Evolutionary conservation across 2,113 vertebrate species (phyloP).

Genomic region (Eupsittula cactorum): DNA sequence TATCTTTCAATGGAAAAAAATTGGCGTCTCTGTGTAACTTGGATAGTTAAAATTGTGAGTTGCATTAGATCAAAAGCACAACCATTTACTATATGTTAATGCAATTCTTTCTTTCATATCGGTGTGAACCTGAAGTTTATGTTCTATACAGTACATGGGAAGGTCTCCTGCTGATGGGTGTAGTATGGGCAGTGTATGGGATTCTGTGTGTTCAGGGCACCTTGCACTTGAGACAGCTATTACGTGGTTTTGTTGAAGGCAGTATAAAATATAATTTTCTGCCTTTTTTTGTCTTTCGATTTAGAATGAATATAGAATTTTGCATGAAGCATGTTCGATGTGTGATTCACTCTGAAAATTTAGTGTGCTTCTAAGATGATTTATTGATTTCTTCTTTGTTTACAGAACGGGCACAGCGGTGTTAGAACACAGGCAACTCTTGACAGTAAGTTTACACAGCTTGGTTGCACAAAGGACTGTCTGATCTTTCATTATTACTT

Average conservation of each 20-base stretch:
- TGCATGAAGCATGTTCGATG: constrained; percentile 9
- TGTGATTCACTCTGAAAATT: background rate
- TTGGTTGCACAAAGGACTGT: background rate
- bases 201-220: constrained; percentile 5
- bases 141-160: background rate
- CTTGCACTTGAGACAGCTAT: background rate
- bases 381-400: constrained; percentile 42
- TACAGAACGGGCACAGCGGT: constrained; percentile 88
- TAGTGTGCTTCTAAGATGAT: background rate
- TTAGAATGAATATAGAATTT: background rate
- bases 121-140: constrained; percentile 18
- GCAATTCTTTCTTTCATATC: constrained; percentile 42
- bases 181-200: constrained; percentile 10
- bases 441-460: constrained; percentile 84
- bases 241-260: background rate
- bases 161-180: constrained; percentile 6
- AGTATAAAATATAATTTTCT: background rate
- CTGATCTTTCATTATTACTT: background rate
- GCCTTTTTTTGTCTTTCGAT: background rate
- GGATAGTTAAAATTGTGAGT: constrained; percentile 68
- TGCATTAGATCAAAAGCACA: constrained; percentile 59
- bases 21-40: constrained; percentile 57
- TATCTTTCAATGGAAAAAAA: constrained; percentile 65
- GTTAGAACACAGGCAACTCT: constrained; percentile 82
- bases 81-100: constrained; percentile 52